Base-by-base conservation (phyloP, 2,797 vertebrate genomes). In the Garrulus glandarius region DNA sequence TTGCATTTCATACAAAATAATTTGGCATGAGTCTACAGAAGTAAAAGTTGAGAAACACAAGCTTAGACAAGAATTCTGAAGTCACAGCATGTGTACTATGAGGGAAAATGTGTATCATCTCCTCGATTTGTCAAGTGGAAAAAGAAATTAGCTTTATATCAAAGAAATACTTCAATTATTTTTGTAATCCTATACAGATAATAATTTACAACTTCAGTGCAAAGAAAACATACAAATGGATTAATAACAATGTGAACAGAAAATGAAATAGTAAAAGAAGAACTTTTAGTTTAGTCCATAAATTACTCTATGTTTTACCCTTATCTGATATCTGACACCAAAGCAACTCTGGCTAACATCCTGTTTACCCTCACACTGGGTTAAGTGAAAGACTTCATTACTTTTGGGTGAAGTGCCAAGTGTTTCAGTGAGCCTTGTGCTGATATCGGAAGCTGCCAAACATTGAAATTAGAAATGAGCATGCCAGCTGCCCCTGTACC, bases 391-490 rank as follows among this genome's bases (percentile, higher is more conserved):
- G 92, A 91, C 90, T 89, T 92, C 87, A 92, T 91, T 91, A 91
- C 94, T 94, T 96, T 93, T 86, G 65, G 72, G 83, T 95, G 82
- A 94, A 92, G 92, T 84, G 92, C 95, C 97, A 97, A 97, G 88
- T 80, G 82, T 95, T 95, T 97, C 84, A 92, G 78, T 47, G 37
- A 71, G 96, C 91, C 84, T 83, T 21, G 39, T 71, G 93, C 95
- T 88, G 87, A 89, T 94, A 97, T 96, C 89, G 91, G 95, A 97
- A 97, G 97, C 87, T 95, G 96, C 96, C 97, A 97, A 97, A 97
- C 90, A 91, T 68, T 96, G 96, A 95, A 97, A 95, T 91, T 82
- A 89, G 92, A 96, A 94, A 83, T 69, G 92, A 97, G 88, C 49
- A 69, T 47, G 83, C 86, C 97, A 97, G 97, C 93, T 96, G 95